Conservation (phyloP, 1,140 invertebrate species). For the Panulirus ornatus region DNA sequence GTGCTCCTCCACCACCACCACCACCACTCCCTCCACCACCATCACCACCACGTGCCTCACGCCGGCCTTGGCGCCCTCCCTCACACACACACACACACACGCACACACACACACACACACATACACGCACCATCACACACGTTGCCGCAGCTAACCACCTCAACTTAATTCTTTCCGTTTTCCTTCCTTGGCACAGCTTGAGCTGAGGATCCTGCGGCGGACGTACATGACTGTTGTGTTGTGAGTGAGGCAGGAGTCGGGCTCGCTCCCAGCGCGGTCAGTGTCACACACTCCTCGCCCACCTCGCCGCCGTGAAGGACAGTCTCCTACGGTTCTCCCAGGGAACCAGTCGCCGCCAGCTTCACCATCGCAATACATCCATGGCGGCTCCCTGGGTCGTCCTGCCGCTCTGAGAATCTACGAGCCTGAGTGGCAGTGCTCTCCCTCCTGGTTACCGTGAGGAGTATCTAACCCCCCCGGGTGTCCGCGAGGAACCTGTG, state of each 20-base stretch:
- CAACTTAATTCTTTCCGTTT: not conserved
- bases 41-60: not conserved
- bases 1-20: not conserved
- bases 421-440: not conserved
- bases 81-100: not conserved
- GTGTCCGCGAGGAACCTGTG: not conserved
- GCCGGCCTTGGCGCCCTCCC: not conserved
- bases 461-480: not conserved
- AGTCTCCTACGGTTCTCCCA: not conserved
- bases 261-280: not conserved
- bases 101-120: not conserved
- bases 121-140: not conserved
- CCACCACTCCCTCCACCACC: not conserved
- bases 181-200: not conserved
- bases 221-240: not conserved
- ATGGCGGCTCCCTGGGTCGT: not conserved
- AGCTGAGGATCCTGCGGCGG: not conserved
- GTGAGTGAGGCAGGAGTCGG: not conserved
- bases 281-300: conserved; percentile 14
- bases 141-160: not conserved
- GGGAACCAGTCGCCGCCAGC: not conserved
- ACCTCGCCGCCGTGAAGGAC: not conserved
- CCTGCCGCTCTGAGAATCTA: not conserved
- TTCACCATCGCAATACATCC: not conserved
- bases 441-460: not conserved